Conservation (phyloP, 1,140 invertebrate species). For the Thaumetopoea pityocampa region DNA sequence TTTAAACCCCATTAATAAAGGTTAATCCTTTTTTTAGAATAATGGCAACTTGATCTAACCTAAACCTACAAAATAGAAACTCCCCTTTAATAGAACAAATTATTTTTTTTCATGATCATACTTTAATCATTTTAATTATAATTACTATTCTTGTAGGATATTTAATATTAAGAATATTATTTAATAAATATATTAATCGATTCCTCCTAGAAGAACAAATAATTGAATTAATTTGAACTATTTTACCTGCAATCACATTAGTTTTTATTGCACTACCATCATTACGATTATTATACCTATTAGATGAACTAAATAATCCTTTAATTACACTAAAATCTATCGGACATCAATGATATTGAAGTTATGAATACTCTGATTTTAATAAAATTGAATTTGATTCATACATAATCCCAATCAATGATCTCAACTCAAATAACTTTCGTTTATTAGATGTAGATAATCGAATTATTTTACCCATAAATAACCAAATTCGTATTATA, state of each 20-base stretch:
- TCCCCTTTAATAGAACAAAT: slow-evolving; percentile 78
- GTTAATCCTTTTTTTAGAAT: slow-evolving; percentile 73
- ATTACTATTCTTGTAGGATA: slow-evolving; percentile 78
- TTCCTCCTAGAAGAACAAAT: slow-evolving; percentile 72
- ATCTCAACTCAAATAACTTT: slow-evolving; percentile 61
- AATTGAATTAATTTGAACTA: slow-evolving; percentile 81
- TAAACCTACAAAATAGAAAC: slow-evolving; percentile 75
- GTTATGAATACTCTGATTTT: slow-evolving; percentile 81
- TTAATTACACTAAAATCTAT: slow-evolving; percentile 78
- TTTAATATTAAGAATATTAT: slow-evolving; percentile 73
- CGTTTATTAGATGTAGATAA: slow-evolving; percentile 82
- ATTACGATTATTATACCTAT: slow-evolving; percentile 77
- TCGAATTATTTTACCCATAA: slow-evolving; percentile 75
- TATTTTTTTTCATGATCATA: slow-evolving; percentile 78
- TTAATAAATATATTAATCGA: slow-evolving; percentile 72
- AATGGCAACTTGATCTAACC: slow-evolving; percentile 74
- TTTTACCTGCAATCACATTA: slow-evolving; percentile 78
- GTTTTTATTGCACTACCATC: slow-evolving; percentile 80
- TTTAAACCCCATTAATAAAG: slow-evolving; percentile 80
- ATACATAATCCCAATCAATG: slow-evolving; percentile 75
- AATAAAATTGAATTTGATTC: slow-evolving; percentile 79
- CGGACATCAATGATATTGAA: slow-evolving; percentile 83
- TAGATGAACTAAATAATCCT: slow-evolving; percentile 77
- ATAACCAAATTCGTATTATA: slow-evolving; percentile 77
- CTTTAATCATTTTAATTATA: slow-evolving; percentile 77